A percentile compares a stretch with the other conserved stretches of the same genome.
These are phyloP conservation scores for Folsomia manolachei DNA, from an alignment of 2,888 invertebrate species.

Conservation along the genomic window DNA sequence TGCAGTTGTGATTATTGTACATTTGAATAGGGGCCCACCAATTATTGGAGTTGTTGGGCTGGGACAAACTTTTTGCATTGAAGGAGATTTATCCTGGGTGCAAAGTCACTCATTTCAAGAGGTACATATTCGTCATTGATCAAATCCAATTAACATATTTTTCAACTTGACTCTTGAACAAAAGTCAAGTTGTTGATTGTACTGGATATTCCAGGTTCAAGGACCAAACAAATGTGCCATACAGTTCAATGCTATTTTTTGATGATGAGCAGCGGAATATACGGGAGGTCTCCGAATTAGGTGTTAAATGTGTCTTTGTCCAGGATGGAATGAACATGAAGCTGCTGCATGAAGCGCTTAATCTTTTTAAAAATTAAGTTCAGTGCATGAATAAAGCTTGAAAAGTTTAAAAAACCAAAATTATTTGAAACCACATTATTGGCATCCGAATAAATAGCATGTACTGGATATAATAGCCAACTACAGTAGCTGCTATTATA, in stretches of 20 bases:
- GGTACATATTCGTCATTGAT: constrained; percentile 52
- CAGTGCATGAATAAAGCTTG: no score
- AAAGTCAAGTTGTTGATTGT: constrained; percentile 9
- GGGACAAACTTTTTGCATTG: constrained; percentile 65
- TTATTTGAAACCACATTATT: no score
- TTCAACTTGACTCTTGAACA: background rate
- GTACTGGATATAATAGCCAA: no score
- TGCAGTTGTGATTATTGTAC: no score
- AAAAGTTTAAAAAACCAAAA: no score
- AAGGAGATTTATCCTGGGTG: constrained; percentile 68
- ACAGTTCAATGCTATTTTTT: constrained; percentile 38
- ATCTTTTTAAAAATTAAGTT: constrained; percentile 23
- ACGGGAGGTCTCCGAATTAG: constrained; percentile 31
- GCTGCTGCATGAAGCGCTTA: constrained; percentile 27
- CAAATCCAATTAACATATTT: background rate
- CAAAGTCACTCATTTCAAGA: constrained; percentile 64
- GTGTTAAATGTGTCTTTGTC: constrained; percentile 39
- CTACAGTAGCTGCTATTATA: no score
- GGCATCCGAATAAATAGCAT: no score
- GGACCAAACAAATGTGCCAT: constrained; percentile 30
- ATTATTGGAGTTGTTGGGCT: constrained; percentile 62
- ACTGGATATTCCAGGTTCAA: constrained; percentile 20
- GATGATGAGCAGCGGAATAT: constrained; percentile 40
- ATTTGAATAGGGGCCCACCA: no score
- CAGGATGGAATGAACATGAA: constrained; percentile 30